phyloP scores from a whole-genome alignment of 2,888 invertebrate genomes.

The Ormyrus thymus region DNA sequence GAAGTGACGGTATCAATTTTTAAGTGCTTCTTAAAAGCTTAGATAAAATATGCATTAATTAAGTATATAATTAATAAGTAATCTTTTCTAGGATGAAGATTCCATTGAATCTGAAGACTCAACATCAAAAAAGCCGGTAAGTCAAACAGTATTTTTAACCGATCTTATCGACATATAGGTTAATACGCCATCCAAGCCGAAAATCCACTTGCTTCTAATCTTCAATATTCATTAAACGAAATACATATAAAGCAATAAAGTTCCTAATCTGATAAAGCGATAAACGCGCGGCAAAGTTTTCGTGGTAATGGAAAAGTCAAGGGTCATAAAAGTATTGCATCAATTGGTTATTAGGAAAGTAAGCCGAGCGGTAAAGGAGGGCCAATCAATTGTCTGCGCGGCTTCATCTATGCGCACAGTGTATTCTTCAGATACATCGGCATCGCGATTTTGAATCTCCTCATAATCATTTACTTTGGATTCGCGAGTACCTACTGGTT shows the following conservation, averaged over 20 bases:
- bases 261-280: background rate
- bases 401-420: conserved; percentile 7
- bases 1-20: too few relatives aligned
- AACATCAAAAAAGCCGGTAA: conserved; percentile 30
- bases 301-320: background rate
- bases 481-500: conserved; percentile 68
- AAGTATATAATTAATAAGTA: background rate
- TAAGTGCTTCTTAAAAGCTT: too few relatives aligned
- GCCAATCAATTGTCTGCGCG: conserved; percentile 9
- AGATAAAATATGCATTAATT: too few relatives aligned
- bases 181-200: too few relatives aligned
- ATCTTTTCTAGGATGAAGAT: conserved; percentile 38
- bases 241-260: background rate
- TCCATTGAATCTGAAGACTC: conserved; percentile 35
- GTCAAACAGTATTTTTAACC: background rate
- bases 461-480: conserved; percentile 63
- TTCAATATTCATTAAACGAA: background rate
- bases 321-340: conserved; percentile 9
- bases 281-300: background rate
- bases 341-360: conserved; percentile 13
- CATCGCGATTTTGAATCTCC: conserved; percentile 61
- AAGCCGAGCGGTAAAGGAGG: background rate
- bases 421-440: conserved; percentile 36
- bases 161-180: too few relatives aligned
- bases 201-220: conserved; percentile 9